Evolutionary conservation across 2,797 vertebrate species (phyloP).

Genomic region (Enteromius paludinosus): DNA sequence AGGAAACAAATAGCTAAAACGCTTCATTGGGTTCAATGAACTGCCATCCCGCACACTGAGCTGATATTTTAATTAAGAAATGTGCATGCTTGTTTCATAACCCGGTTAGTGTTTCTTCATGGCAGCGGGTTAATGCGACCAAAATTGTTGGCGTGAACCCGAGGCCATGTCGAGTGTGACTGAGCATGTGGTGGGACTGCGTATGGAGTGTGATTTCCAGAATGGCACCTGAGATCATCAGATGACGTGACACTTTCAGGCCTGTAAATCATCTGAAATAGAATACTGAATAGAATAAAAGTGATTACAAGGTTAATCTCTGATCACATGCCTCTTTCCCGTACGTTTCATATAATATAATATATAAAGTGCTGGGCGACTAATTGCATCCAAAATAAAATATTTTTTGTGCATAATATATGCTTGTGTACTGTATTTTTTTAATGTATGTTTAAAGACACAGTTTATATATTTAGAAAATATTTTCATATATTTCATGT

Average conservation of each 20-base stretch:
- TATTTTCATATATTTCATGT: too few species aligned
- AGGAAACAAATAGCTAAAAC: slow-evolving; percentile 39
- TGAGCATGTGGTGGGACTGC: not conserved
- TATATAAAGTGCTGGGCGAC: too few species aligned
- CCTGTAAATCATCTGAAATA: slow-evolving; percentile 2
- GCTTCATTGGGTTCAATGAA: slow-evolving; percentile 40
- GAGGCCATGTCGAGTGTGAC: not conserved
- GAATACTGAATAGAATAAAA: not conserved
- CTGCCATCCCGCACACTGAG: not conserved
- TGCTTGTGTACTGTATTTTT: too few species aligned
- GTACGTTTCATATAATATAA: not conserved
- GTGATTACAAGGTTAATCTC: not conserved
- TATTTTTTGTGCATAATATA: too few species aligned
- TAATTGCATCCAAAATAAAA: too few species aligned
- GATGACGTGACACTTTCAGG: slow-evolving; percentile 14
- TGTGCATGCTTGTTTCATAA: not conserved
- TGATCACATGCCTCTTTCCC: not conserved
- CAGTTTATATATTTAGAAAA: too few species aligned
- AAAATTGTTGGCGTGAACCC: slow-evolving; percentile 12
- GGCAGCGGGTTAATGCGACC: slow-evolving; percentile 20
- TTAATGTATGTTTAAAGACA: too few species aligned
- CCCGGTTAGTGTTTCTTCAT: slow-evolving; percentile 1
- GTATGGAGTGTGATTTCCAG: not conserved
- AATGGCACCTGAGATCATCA: not conserved
- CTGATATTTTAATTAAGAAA: slow-evolving; percentile 41